Conservation (phyloP, 2,797 vertebrate species). For the Galago senegalensis region DNA sequence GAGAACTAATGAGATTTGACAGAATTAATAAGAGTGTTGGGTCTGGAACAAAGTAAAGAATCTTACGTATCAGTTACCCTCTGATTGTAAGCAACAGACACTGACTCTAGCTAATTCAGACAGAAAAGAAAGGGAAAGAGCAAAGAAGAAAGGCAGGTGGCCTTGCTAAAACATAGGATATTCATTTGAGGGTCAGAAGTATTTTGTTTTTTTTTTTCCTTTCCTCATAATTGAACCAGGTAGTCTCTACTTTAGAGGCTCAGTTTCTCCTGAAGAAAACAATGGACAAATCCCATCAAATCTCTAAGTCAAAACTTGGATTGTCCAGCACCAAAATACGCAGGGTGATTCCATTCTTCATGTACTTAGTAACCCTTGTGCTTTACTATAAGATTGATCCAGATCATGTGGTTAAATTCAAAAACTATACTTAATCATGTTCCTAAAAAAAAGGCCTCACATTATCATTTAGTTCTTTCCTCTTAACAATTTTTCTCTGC, state of each 20-base stretch:
- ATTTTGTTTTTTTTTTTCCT: background rate
- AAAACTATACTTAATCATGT: background rate
- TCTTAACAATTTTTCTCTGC: background rate
- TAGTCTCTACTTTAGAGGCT: background rate
- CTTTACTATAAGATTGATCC: constrained; percentile 5
- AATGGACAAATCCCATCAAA: background rate
- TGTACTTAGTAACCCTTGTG: background rate
- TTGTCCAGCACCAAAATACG: background rate
- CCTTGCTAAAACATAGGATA: background rate
- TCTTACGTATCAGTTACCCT: constrained; percentile 29
- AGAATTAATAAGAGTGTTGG: background rate
- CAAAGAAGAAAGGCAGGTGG: background rate
- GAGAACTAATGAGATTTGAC: constrained; percentile 2
- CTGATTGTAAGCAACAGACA: constrained; percentile 21
- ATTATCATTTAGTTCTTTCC: background rate
- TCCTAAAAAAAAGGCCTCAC: constrained; percentile 18
- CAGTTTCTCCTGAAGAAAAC: background rate
- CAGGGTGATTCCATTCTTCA: background rate
- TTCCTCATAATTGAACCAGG: background rate
- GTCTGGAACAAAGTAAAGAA: constrained; percentile 23
- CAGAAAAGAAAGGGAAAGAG: background rate
- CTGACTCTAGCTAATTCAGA: constrained; percentile 18
- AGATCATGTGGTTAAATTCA: constrained; percentile 14
- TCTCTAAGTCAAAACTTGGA: background rate
- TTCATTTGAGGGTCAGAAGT: constrained; percentile 1